Percentiles rank a stretch among this genome's conserved stretches.
These are phyloP conservation scores for Phortica variegata DNA, from an alignment of 1,140 invertebrate species.

Conservation along the genomic window DNA sequence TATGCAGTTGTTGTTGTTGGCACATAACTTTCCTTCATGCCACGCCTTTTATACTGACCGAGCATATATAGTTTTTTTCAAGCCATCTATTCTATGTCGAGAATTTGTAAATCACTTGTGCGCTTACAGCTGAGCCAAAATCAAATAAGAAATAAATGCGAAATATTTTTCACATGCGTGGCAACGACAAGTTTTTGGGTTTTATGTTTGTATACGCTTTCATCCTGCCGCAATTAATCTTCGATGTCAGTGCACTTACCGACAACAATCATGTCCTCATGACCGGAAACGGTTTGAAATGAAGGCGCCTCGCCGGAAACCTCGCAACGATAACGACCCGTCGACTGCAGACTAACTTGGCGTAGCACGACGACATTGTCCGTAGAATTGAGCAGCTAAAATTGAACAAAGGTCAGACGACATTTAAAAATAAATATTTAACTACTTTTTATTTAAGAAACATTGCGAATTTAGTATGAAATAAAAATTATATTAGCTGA, in stretches of 20 bases:
- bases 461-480: too few species aligned
- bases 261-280: constrained; percentile 73
- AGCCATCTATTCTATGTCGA: constrained; percentile 13
- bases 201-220: constrained; percentile 6
- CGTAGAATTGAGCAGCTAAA: constrained; percentile 69
- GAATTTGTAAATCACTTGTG: constrained; percentile 49
- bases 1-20: constrained; percentile 8
- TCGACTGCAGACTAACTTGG: constrained; percentile 68
- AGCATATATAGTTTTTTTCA: too few species aligned
- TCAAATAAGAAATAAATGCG: constrained; percentile 53
- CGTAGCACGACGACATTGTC: constrained; percentile 67
- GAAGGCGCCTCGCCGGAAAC: constrained; percentile 76
- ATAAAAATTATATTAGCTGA: too few species aligned
- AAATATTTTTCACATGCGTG: constrained; percentile 39
- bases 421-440: too few species aligned
- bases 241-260: constrained; percentile 61
- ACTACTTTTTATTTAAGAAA: too few species aligned
- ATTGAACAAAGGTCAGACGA: constrained; percentile 11
- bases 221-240: constrained; percentile 39
- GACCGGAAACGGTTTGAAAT: constrained; percentile 74
- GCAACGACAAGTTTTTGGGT: background rate
- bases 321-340: constrained; percentile 75
- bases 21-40: constrained; percentile 18
- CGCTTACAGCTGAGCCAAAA: too few species aligned
- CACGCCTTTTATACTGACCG: constrained; percentile 47